Evolutionary conservation across 2,888 invertebrate species (phyloP), one percentile per base, ranked within the genome.

Genomic region (Craniophora ligustri): DNA sequence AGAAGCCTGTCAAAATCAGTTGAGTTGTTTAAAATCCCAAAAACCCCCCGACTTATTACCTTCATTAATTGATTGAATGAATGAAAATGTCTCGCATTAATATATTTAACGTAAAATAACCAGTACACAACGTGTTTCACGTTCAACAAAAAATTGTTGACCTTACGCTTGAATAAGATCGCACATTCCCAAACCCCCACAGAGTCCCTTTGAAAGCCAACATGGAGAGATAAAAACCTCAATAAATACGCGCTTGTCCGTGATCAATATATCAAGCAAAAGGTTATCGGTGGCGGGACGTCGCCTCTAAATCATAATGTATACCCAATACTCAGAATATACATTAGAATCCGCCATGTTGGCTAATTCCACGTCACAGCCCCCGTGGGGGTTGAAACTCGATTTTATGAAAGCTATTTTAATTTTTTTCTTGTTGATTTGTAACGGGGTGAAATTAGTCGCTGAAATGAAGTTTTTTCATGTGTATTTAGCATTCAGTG

Each of bases 251-350:
- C 45, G 58, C 31, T 50, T 53, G 57, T 48, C 57, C 50, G 44
- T 56, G 66, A 57, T 63, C 66, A 47, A 66, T 66, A 67, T 67
- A 67, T 67, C 63, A 67, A 59, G n/a, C 13, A 26, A 49, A 53
- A 67, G 66, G 66, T 67, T 67, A 63, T 67, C 66, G 50, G 26
- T 34, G 50, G 45, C 28, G 41, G 50, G 58, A 32, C 42, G 62
- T 40, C 44, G 51, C 18, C 68, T 34, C 44, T 67, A 67, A 63
- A 67, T 67, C 63, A 67, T 55, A 38, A 21, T 44, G 38, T 19
- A 10, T 35, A n/a, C 28, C 38, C 59, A 41, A 59, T 49, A 49
- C 51, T 46, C 47, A 23, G 62, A 13, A 31, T 35, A 51, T 45
- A 32, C 53, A 44, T 41, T 63, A 36, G 42, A 45, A 32, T 38